These are phyloP conservation scores for Ernsta delagoae DNA, from an alignment of 2,888 invertebrate species.

Conservation along the genomic window DNA sequence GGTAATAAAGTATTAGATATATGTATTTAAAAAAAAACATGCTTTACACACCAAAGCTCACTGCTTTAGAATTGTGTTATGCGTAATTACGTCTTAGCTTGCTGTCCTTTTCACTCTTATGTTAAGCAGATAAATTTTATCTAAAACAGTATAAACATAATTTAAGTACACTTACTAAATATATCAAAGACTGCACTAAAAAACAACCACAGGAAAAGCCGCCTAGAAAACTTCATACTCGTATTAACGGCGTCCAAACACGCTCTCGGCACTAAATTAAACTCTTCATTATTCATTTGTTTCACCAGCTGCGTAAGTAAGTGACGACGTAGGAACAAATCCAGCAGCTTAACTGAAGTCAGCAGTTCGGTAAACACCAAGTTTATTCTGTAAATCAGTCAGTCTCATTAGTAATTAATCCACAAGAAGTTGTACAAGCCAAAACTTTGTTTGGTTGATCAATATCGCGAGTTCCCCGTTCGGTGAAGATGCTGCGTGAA, in stretches of 20 bases:
- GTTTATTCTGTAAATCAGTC: conserved; percentile 55
- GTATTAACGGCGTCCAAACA: conserved; percentile 48
- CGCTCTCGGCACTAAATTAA: conserved; percentile 44
- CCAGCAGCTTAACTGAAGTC: conserved; percentile 53
- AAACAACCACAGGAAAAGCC: conserved; percentile 47
- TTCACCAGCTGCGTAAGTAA: conserved; percentile 48
- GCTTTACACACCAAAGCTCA: no score
- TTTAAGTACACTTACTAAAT: conserved; percentile 46
- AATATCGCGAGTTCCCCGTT: conserved; percentile 14
- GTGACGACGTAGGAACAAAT: conserved; percentile 52
- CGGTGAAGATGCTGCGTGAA: neutral
- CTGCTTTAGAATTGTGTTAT: no score
- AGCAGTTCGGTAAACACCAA: conserved; percentile 58
- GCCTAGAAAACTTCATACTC: conserved; percentile 49
- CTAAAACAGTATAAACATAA: neutral
- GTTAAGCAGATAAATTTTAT: no score
- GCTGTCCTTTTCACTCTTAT: no score
- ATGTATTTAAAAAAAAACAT: no score
- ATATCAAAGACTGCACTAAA: conserved; percentile 47
- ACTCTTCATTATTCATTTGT: conserved; percentile 52
- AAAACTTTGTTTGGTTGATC: conserved; percentile 27
- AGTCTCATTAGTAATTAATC: conserved; percentile 33
- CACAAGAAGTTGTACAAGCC: conserved; percentile 15
- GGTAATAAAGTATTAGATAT: no score
- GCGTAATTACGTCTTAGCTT: no score